These are phyloP conservation scores for Epinephelus moara DNA, from an alignment of 2,113 vertebrate species.

Conservation along the genomic window DNA sequence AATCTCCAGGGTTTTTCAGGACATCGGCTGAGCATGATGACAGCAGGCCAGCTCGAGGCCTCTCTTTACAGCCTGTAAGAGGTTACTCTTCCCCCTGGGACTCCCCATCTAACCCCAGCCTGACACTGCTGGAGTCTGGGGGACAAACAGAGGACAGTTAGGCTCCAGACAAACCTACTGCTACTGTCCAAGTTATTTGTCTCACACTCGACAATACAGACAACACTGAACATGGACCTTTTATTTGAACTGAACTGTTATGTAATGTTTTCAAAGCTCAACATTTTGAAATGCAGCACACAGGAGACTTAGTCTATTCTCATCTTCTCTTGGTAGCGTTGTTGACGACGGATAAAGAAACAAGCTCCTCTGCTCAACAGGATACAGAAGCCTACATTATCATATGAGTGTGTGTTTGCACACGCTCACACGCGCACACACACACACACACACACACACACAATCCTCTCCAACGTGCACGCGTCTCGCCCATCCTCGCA, in stretches of 20 bases:
- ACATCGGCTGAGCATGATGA: constrained; percentile 26
- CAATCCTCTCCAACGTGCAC: constrained; percentile 13
- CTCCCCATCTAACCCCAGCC: constrained; percentile 79
- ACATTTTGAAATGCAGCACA: neutral
- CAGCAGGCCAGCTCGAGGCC: constrained; percentile 31
- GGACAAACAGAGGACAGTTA: constrained; percentile 49
- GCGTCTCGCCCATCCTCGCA: constrained; percentile 31
- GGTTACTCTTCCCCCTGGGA: constrained; percentile 77
- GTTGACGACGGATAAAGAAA: constrained; percentile 25
- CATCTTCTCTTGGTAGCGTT: constrained; percentile 17
- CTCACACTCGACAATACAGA: neutral
- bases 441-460: neutral
- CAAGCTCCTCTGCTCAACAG: constrained; percentile 15
- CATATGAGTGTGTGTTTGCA: constrained; percentile 17
- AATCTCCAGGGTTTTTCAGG: constrained; percentile 28
- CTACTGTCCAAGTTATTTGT: neutral
- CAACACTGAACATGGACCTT: neutral
- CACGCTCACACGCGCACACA: neutral
- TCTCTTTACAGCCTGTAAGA: constrained; percentile 82
- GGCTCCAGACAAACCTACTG: neutral
- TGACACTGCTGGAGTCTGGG: constrained; percentile 73
- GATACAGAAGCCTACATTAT: constrained; percentile 48
- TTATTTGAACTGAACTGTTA: constrained; percentile 11
- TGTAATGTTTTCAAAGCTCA: constrained; percentile 26
- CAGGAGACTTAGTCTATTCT: constrained; percentile 27